Evolutionary conservation across 2,888 invertebrate genomes (phyloP), one percentile per base, ranked within the genome.

Genomic region (Parnassius apollo): DNA sequence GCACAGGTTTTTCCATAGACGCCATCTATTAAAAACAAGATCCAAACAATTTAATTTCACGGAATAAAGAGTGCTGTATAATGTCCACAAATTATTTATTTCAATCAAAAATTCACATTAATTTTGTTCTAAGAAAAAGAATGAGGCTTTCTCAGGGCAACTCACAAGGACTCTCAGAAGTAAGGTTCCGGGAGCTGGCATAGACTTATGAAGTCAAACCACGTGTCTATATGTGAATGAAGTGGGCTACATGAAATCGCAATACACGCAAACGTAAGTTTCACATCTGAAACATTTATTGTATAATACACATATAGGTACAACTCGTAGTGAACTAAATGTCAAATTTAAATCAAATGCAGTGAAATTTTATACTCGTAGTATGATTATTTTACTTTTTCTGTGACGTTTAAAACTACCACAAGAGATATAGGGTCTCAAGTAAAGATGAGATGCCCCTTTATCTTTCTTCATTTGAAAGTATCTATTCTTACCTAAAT

Each of bases 1-100:
- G 71, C 66, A 62, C 60, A 70, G 77, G 80, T 79, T 85, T 84
- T 83, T 78, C 80, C 78, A 64, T 65, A 68, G 62, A 62, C 58
- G 56, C 49, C 44, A 56, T 53, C 54, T 54, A 25, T 13, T 13
- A 9, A 18, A 35, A 35, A 35, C 35, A 35, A 35, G 35, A 35
- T 35, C 35, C 35, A 35, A 7, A 35, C 4, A 7, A 35, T 35
- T 35, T 35, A 46, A 56, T 2, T 8, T 35, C 9, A 57, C 56
- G 25, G 9, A 57, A 57, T 18, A 18, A 35, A 25, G 35, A 42
- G 42, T 51, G 50, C 50, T 50, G 18, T 50, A 3, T 35, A 35
- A 35, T 35, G 7, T 35, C 10, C 10, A 11, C 49, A 13, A 48
- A 48, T 42, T 22, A 42, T 48, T 18, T 10, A 48, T 9, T 13